Evolutionary conservation across 1,140 invertebrate genomes (phyloP).

Genomic region (Cardiocondyla obscurior): DNA sequence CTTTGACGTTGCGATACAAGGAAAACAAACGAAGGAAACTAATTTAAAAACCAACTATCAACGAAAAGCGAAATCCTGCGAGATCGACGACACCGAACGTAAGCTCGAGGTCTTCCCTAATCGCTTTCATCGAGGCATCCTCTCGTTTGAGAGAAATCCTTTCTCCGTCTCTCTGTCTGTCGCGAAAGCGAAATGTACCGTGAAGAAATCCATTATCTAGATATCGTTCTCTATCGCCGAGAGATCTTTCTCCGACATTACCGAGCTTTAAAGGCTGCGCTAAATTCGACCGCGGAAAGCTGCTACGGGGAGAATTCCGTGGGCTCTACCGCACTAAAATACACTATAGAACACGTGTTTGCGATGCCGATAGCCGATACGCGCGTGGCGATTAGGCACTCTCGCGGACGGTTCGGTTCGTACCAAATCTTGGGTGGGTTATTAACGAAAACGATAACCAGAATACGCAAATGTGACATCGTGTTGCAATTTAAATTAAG

Average conservation of each 20-base stretch:
- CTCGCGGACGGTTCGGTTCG: no score
- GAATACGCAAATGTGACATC: neutral
- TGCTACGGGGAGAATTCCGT: neutral
- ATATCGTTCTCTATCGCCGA: neutral
- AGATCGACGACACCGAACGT: neutral
- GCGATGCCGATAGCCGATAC: conserved; percentile 2
- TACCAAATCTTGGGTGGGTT: no score
- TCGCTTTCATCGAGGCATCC: neutral
- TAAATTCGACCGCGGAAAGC: neutral
- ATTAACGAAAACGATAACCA: neutral
- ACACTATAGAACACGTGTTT: conserved; percentile 2
- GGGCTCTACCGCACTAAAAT: neutral
- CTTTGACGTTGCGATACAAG: neutral
- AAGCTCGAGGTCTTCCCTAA: neutral
- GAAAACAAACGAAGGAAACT: neutral
- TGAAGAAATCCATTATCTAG: conserved; percentile 8
- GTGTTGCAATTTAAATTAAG: neutral
- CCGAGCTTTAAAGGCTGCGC: neutral
- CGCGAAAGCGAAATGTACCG: neutral
- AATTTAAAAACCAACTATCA: neutral
- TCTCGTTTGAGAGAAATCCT: neutral
- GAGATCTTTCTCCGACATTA: neutral
- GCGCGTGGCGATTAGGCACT: neutral
- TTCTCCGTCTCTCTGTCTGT: neutral
- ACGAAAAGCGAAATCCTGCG: no score